Percentiles rank a stretch among this genome's conserved stretches.
These are phyloP conservation scores for Charadrius vociferus DNA, from an alignment of 2,113 vertebrate species.

Conservation along the genomic window DNA sequence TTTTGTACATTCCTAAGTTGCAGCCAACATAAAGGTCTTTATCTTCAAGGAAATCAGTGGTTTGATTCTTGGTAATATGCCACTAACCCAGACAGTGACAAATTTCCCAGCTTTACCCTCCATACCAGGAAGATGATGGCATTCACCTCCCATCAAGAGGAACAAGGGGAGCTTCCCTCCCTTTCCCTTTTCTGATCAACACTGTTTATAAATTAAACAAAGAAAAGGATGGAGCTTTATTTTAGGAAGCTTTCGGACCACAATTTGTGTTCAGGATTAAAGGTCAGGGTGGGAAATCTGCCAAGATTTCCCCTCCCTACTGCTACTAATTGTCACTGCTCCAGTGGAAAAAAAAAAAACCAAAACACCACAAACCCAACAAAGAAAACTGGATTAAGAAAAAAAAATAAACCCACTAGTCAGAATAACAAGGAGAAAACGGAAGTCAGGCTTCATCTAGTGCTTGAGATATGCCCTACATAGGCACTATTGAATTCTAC, in stretches of 20 bases:
- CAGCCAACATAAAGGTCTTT: constrained; percentile 53
- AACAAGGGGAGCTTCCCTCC: background rate
- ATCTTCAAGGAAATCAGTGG: constrained; percentile 35
- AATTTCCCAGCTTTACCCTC: constrained; percentile 9
- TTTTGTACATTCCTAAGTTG: constrained; percentile 35
- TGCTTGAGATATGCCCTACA: constrained; percentile 11
- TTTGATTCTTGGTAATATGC: constrained; percentile 3
- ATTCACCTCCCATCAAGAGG: background rate
- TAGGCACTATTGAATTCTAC: constrained; percentile 17
- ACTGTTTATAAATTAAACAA: constrained; percentile 36
- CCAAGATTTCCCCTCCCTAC: constrained; percentile 53
- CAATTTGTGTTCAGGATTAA: constrained; percentile 22
- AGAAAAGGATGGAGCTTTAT: constrained; percentile 31
- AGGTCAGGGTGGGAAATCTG: constrained; percentile 25
- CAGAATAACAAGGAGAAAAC: constrained; percentile 25
- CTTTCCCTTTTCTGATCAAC: constrained; percentile 11
- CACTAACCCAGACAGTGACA: background rate
- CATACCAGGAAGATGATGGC: background rate
- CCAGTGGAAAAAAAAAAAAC: constrained; percentile 26
- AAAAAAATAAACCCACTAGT: constrained; percentile 1
- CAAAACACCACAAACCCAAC: no score
- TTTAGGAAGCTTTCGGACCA: constrained; percentile 34
- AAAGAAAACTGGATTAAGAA: background rate
- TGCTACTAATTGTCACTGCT: constrained; percentile 56
- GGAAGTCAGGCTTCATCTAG: constrained; percentile 12